A percentile compares a stretch with the other conserved stretches of the same genome.
These are phyloP conservation scores for Pristionchus mayeri DNA, from an alignment of 2,888 invertebrate species.

Conservation along the genomic window DNA sequence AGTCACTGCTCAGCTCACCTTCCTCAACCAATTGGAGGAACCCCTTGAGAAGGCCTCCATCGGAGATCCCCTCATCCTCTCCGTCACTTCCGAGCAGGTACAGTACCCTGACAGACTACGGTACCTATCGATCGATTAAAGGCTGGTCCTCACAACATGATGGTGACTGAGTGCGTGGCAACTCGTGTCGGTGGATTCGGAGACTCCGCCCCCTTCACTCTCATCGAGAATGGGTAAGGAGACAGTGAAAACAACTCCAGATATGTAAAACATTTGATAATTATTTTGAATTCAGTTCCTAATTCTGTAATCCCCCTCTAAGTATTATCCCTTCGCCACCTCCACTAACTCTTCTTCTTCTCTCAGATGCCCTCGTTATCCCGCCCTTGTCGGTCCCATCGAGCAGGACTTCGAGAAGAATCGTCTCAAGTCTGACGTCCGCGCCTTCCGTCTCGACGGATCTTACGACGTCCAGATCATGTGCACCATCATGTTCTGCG, in stretches of 20 bases:
- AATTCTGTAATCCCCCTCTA: neutral
- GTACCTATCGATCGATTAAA: constrained; percentile 13
- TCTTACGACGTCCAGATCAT: constrained; percentile 76
- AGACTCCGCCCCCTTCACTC: constrained; percentile 75
- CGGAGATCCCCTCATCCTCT: constrained; percentile 74
- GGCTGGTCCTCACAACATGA: constrained; percentile 77
- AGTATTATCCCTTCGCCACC: neutral
- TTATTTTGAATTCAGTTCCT: neutral
- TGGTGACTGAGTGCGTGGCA: constrained; percentile 76
- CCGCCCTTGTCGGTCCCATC: constrained; percentile 76
- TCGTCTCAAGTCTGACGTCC: constrained; percentile 74
- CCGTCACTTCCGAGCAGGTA: constrained; percentile 73
- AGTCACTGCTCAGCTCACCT: constrained; percentile 74
- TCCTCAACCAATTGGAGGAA: constrained; percentile 73
- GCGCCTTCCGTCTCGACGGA: constrained; percentile 76
- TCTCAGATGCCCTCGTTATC: constrained; percentile 75
- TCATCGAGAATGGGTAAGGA: constrained; percentile 75
- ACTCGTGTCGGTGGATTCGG: constrained; percentile 76
- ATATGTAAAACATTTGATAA: neutral
- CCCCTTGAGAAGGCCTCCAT: constrained; percentile 74
- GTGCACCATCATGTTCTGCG: constrained; percentile 76
- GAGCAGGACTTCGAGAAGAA: constrained; percentile 76
- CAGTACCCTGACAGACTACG: neutral
- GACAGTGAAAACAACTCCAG: neutral
- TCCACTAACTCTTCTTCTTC: neutral